Evolutionary conservation across 1,140 invertebrate genomes (phyloP).

Genomic region (Pseudomyrmex sp.): DNA sequence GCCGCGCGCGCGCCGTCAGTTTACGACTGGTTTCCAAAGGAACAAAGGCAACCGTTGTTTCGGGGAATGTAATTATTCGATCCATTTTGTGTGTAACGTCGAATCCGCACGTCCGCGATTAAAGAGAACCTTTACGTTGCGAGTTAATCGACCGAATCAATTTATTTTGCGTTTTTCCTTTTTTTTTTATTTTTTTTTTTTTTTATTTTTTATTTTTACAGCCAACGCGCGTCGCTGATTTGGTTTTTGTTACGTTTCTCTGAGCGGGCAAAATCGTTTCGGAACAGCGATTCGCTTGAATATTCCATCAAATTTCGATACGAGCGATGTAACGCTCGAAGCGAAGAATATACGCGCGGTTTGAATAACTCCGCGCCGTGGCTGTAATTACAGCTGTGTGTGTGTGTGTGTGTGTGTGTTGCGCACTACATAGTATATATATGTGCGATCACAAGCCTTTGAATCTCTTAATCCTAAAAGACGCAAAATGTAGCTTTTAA

Average conservation of each 20-base stretch:
- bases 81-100: conserved; percentile 51
- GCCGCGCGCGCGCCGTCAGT: conserved; percentile 33
- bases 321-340: not conserved
- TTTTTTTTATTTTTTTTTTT: too few species aligned
- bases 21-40: conserved; percentile 68
- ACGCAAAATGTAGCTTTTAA: conserved; percentile 7
- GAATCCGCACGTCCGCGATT: conserved; percentile 60
- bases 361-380: not conserved
- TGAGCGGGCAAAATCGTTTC: conserved; percentile 17
- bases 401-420: too few species aligned
- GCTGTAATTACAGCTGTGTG: conserved; percentile 8
- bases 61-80: conserved; percentile 69
- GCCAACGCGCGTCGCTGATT: conserved; percentile 16
- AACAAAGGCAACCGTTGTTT: conserved; percentile 70
- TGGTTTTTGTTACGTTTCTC: conserved; percentile 9
- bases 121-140: conserved; percentile 36
- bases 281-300: conserved; percentile 37
- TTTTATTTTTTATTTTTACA: conserved; percentile 24
- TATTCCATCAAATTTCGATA: conserved; percentile 39
- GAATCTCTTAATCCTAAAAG: conserved; percentile 27
- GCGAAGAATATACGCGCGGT: not conserved
- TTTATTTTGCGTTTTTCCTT: not conserved
- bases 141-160: conserved; percentile 56
- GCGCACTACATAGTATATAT: not conserved
- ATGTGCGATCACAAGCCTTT: not conserved